Conservation (phyloP, 2,113 vertebrate genomes). For the Deroptyus accipitrinus region DNA sequence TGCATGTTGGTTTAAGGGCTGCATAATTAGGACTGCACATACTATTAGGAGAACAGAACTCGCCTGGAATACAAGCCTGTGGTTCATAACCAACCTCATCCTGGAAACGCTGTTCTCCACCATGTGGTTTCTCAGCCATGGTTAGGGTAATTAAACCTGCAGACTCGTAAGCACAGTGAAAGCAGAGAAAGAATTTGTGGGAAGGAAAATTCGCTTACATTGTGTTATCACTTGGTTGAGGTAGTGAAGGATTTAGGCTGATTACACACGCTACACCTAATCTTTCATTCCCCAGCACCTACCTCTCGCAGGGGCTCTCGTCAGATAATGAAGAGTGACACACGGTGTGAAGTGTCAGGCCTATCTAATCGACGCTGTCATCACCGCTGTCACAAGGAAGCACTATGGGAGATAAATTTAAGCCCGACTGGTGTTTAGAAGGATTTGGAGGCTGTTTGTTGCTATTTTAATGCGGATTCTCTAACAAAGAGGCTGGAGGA, state of each 20-base stretch:
- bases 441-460: constrained; percentile 33
- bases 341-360: constrained; percentile 9
- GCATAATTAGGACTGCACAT: not conserved
- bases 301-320: not conserved
- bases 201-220: not conserved
- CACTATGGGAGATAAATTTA: constrained; percentile 33
- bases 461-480: constrained; percentile 45
- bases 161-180: not conserved
- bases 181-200: not conserved
- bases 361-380: constrained; percentile 45
- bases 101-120: constrained; percentile 41
- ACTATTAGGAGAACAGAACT: constrained; percentile 32
- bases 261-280: constrained; percentile 10
- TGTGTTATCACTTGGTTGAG: not conserved
- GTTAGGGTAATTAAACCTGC: constrained; percentile 48
- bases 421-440: constrained; percentile 10
- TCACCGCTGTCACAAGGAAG: constrained; percentile 16
- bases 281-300: constrained; percentile 46
- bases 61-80: constrained; percentile 8
- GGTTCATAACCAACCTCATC: constrained; percentile 48
- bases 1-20: not conserved
- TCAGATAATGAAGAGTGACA: constrained; percentile 29
- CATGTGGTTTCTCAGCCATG: not conserved
- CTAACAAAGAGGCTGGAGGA: constrained; percentile 16
- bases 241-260: constrained; percentile 22